phyloP scores from a whole-genome alignment of 2,888 invertebrate species.

The Strigamia crassipes region DNA sequence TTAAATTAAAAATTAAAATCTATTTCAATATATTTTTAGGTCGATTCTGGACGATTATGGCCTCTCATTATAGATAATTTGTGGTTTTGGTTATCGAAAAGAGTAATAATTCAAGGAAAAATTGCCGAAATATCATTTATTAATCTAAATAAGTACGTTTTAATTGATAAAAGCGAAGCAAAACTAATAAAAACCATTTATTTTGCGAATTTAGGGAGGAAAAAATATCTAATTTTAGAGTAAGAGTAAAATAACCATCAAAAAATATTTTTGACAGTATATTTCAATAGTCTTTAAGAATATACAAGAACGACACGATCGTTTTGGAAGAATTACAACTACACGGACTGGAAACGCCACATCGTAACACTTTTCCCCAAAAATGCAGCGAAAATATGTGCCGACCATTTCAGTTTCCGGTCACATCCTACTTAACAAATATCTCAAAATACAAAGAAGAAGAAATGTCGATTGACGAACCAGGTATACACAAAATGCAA shows the following conservation, averaged over 20 bases:
- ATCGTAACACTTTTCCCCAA: background rate
- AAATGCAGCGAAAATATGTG: background rate
- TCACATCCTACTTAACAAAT: background rate
- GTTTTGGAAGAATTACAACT: background rate
- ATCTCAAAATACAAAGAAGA: background rate
- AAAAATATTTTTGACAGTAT: background rate
- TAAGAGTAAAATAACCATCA: background rate
- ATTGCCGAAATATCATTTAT: background rate
- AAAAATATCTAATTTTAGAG: background rate
- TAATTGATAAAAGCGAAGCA: background rate
- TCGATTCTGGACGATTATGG: background rate
- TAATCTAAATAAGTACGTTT: background rate
- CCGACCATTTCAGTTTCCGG: background rate
- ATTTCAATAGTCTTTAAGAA: background rate
- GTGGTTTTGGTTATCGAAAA: constrained; percentile 3
- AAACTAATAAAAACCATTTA: background rate
- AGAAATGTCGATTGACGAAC: background rate
- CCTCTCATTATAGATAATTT: background rate
- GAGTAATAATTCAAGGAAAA: background rate
- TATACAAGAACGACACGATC: background rate
- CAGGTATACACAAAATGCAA: too few species aligned
- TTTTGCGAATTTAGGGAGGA: background rate
- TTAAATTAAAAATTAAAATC: background rate
- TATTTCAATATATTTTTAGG: background rate
- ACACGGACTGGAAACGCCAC: background rate